Evolutionary conservation across 2,888 invertebrate species (phyloP), one percentile per base, ranked within the genome.

Genomic region (Heliconius cydno): DNA sequence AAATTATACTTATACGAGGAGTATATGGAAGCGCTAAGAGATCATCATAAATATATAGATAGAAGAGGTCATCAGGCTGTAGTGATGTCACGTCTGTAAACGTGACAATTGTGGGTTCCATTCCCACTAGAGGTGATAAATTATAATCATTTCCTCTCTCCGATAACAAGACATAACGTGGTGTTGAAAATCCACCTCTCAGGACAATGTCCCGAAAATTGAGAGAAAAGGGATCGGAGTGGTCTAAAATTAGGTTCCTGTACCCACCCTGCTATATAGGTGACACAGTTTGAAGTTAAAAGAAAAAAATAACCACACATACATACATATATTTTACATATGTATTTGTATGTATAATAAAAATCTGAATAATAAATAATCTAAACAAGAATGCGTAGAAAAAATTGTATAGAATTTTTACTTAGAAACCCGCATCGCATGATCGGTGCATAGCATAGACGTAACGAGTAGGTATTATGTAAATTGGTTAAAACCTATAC

Each of bases 341-440:
- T 65, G 28, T 65, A 65, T 65, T 60, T 75, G 74, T 76, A 70
- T 60, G 77, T 66, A 73, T 78, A 75, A 65, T 75, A 73, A 73
- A 73, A 78, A 78, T 78, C 78, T 73, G 78, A 72, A 78, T 78
- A 46, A 72, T 72, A 78, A 78, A 72, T 66, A 78, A 72, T 72
- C 57, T 77, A 34, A 66, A 57, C 60, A 60, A 66, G 77, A 72
- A 78, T 78, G 72, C 30, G 30, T 19, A 52, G 46, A 72, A 78
- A 78, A 78, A 78, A 78, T 81, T 30, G 78, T 79, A 77, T 80
- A 82, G 78, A 65, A 82, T 82, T 72, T 79, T 81, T 82, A 82
- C 79, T 80, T 79, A 80, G 83, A 83, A 82, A 74, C 81, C 83
- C 81, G 81, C 81, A 82, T 81, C 76, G 68, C 73, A 74, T 76